Percentiles rank a stretch among this genome's conserved stretches.
Evolutionary conservation across 2,113 vertebrate species (phyloP).

Genomic region (Mastomys coucha): DNA sequence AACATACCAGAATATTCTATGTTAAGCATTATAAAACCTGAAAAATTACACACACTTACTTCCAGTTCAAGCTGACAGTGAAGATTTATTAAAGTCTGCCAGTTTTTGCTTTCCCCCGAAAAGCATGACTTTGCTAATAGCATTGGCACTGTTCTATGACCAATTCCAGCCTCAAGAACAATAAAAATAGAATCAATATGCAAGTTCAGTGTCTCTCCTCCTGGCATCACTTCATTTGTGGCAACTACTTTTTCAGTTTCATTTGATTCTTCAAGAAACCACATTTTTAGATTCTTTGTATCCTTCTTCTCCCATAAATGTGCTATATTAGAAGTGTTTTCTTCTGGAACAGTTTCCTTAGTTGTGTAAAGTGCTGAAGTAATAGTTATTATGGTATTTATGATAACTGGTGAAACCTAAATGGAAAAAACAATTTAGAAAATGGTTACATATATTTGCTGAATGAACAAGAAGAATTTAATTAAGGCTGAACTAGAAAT

Average conservation of each 20-base stretch:
- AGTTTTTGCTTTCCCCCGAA: conserved; percentile 93
- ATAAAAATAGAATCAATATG: conserved; percentile 93
- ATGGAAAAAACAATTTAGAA: conserved; percentile 58
- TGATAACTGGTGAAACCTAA: conserved; percentile 98
- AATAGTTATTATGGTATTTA: conserved; percentile 98
- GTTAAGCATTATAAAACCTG: background rate
- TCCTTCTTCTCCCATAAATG: conserved; percentile 93
- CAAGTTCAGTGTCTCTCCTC: conserved; percentile 92
- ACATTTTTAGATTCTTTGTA: conserved; percentile 94
- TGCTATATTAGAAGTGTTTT: conserved; percentile 88
- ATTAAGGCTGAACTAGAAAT: conserved; percentile 23
- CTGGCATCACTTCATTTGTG: conserved; percentile 88
- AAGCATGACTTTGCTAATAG: conserved; percentile 96
- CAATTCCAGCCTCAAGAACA: conserved; percentile 97
- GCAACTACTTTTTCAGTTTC: conserved; percentile 84
- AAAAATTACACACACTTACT: conserved; percentile 85
- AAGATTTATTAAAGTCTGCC: conserved; percentile 95
- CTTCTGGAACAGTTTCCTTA: conserved; percentile 89
- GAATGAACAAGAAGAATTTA: conserved; percentile 24
- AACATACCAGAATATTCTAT: conserved; percentile 13
- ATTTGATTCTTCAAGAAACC: conserved; percentile 96
- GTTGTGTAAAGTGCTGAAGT: conserved; percentile 93
- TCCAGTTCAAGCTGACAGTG: conserved; percentile 93
- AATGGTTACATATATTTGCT: conserved; percentile 53
- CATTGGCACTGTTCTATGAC: conserved; percentile 97